phyloP scores from a whole-genome alignment of 2,797 vertebrate species.

The Cetoscarus ocellatus region DNA sequence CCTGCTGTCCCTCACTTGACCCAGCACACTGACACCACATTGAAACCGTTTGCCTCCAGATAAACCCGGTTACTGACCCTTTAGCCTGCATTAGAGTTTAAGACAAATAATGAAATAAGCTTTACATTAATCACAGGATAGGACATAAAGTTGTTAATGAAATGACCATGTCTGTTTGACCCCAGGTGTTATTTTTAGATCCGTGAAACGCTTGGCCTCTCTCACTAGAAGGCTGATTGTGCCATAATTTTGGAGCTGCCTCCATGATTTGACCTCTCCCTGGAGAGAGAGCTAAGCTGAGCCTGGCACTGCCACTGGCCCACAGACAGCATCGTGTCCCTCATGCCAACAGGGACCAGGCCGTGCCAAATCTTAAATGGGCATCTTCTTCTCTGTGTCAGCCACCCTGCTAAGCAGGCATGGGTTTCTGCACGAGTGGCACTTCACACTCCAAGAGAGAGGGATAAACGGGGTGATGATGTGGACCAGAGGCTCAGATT shows the following conservation, averaged over 20 bases:
- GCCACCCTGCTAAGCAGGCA: conserved; percentile 43
- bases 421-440: conserved; percentile 38
- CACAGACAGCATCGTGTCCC: conserved; percentile 39
- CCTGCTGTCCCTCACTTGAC: conserved; percentile 70
- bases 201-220: conserved; percentile 3
- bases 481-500: conserved; percentile 9
- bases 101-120: background rate
- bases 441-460: conserved; percentile 38
- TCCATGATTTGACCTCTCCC: conserved; percentile 67
- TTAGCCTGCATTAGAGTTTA: conserved; percentile 9
- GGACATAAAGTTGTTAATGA: background rate
- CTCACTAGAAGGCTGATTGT: conserved; percentile 44
- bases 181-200: background rate
- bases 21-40: conserved; percentile 41
- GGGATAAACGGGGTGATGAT: conserved; percentile 2
- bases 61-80: conserved; percentile 17
- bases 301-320: conserved; percentile 67
- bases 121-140: too few relatives aligned
- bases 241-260: conserved; percentile 60
- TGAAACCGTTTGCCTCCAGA: conserved; percentile 4
- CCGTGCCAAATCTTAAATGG: conserved; percentile 74
- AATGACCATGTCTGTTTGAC: background rate
- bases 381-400: conserved; percentile 59
- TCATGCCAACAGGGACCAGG: conserved; percentile 56
- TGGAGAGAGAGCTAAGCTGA: conserved; percentile 69